Base-by-base conservation (phyloP, 2,888 invertebrate species). In the Orchestes rusci region DNA sequence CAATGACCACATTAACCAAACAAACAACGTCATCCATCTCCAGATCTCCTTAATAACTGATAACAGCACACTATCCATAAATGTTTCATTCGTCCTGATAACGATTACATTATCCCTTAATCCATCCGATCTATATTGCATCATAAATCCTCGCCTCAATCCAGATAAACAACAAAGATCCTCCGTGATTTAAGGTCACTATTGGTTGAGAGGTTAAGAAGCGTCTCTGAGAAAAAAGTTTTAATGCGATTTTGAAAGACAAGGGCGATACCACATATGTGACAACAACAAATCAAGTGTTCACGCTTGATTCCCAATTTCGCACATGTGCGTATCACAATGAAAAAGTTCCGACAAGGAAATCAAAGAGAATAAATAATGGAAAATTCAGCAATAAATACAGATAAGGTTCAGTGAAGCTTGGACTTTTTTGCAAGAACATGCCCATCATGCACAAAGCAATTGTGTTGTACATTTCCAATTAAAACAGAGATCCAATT, bases 131-230 rank as follows among this genome's bases (percentile, higher is more conserved):
- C 51, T 54, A 59, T 60, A 61, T 61, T 61, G 61, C 57, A 52
- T 49, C 52, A 59, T 62, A 61, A 62, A 62, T 61, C 57, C 56
- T 52, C 50, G 48, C 51, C 53, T 48, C 57, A 56, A 59, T 61
- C 55, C 54, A 59, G 60, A 60, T 60, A 61, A 61, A 62, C 60
- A 62, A 60, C 59, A 59, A 59, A 58, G 60, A 57, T 57, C 57
- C 55, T 51, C 51, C 56, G 57, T 59, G 60, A 61, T 59, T 49
- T 49, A 47, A 41, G 20, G 54, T 56, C 55, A 44, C 52, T 44
- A 19, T 16, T 34, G 23, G 47, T 33, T 43, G 45, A 46, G 48
- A 54, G 57, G 55, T 54, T 54, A 56, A 55, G 53, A 52, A 55
- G 53, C 57, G 47, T 51, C 16, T 49, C 50, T 51, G 56, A 55